A percentile compares a stretch with the other conserved stretches of the same genome.
Evolutionary conservation across 2,113 vertebrate genomes (phyloP).

Genomic region (Plotosus lineatus): DNA sequence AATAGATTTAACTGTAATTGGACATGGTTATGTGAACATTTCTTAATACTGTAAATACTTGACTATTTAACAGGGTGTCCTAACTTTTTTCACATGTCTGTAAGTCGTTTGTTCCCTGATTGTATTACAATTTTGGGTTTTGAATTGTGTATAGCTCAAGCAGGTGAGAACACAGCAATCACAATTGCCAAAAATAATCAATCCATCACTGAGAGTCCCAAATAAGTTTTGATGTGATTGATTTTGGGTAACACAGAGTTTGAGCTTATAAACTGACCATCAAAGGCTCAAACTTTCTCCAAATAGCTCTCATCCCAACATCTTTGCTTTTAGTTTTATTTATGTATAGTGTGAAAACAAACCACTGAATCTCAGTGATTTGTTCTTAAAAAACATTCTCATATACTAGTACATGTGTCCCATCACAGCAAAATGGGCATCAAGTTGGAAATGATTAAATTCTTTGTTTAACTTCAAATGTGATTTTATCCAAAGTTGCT

Average conservation of each 20-base stretch:
- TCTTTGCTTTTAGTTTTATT: not conserved
- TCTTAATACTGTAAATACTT: too few species aligned
- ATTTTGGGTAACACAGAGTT: not conserved
- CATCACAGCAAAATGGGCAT: too few species aligned
- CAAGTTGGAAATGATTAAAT: too few species aligned
- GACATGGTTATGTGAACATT: too few species aligned
- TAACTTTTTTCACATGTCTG: too few species aligned
- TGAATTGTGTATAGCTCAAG: not conserved
- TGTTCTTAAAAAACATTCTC: not conserved
- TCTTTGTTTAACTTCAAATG: too few species aligned
- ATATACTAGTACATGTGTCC: too few species aligned
- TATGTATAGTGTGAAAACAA: not conserved
- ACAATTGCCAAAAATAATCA: not conserved
- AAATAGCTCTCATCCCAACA: not conserved
- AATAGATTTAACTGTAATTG: too few species aligned
- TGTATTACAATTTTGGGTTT: not conserved
- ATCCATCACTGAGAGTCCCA: not conserved
- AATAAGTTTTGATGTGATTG: not conserved
- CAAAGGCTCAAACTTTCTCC: not conserved
- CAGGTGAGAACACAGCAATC: not conserved
- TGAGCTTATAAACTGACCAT: not conserved
- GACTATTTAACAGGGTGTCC: too few species aligned
- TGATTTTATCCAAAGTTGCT: too few species aligned
- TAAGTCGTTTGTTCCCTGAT: not conserved
- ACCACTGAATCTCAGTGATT: not conserved